Conservation (phyloP, 2,797 vertebrate species). For the Synaphobranchus kaupii region DNA sequence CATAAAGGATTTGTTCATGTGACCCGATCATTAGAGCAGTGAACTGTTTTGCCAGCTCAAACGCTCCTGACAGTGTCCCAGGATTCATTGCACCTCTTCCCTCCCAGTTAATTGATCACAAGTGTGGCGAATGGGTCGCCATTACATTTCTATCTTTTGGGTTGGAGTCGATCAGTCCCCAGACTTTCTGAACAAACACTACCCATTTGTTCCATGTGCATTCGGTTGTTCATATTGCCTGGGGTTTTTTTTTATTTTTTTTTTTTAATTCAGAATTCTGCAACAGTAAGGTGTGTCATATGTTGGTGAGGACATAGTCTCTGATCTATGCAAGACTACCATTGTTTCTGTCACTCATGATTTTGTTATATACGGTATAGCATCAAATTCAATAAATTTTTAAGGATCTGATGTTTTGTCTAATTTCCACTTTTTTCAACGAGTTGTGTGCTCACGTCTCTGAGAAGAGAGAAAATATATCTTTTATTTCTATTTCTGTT, state of each 20-base stretch:
- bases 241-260: slow-evolving; percentile 46
- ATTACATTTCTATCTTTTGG: slow-evolving; percentile 59
- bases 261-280: slow-evolving; percentile 63
- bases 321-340: slow-evolving; percentile 84
- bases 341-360: slow-evolving; percentile 77
- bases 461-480: neutral
- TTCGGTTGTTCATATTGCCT: slow-evolving; percentile 48
- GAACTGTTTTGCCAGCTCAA: neutral
- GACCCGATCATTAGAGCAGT: neutral
- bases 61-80: neutral
- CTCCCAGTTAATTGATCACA: slow-evolving; percentile 36
- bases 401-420: slow-evolving; percentile 71
- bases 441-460: neutral
- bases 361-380: slow-evolving; percentile 75
- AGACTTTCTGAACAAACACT: slow-evolving; percentile 62
- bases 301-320: slow-evolving; percentile 77
- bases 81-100: neutral
- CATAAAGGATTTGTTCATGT: slow-evolving; percentile 1
- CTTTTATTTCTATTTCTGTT: neutral
- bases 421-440: slow-evolving; percentile 25
- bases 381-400: slow-evolving; percentile 88
- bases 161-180: slow-evolving; percentile 57
- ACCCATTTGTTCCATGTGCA: slow-evolving; percentile 58
- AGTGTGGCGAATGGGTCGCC: slow-evolving; percentile 73
- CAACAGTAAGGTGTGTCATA: slow-evolving; percentile 66